Base-by-base conservation (phyloP, 2,888 invertebrate genomes). In the Orchesella flavescens region DNA sequence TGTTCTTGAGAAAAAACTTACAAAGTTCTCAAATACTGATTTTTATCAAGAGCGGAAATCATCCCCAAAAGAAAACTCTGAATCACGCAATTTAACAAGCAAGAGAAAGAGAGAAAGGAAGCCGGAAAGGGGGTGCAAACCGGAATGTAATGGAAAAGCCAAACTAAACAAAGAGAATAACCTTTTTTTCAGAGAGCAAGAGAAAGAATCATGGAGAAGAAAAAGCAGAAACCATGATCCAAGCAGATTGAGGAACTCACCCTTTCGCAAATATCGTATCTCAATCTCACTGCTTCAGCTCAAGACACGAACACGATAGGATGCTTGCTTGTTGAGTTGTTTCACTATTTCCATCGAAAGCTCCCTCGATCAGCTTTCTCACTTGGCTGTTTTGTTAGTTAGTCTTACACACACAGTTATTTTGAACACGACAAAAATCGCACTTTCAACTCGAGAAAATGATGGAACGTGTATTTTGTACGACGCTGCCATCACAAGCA, bases 221-320 rank as follows among this genome's bases (percentile, higher is more conserved):
- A 55, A 53, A 75, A 23, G 21, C 21, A 75, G 65, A 75, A 75
- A 75, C 75, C 75, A 65, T 75, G 53, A 74, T 74, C 74, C 74
- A 63, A 74, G 17, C 24, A 46, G 74, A 66, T 75, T 75, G 75
- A 75, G 75, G 75, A 75, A 75, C 75, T 75, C 75, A 75, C 75
- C 75, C 75, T 75, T 65, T 66, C 55, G 61, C n/a, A 21, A 44
- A n/a, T 44, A n/a, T 46, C 46, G 43, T 4, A 34, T 34, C 34
- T 4, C 34, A 4, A n/a, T n/a, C n/a, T n/a, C n/a, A n/a, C n/a
- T n/a, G n/a, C n/a, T 7, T 34, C 55, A 55, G 34, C 21, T 13
- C 46, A 49, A 1, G 49, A 59, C 4, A 59, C 10, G 3, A 59
- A 2, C 59, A 59, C 59, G 4, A 19, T 13, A 10, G 9, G n/a